Evolutionary conservation across 1,140 invertebrate genomes (phyloP).

Genomic region (Zaprionus tsacasi): DNA sequence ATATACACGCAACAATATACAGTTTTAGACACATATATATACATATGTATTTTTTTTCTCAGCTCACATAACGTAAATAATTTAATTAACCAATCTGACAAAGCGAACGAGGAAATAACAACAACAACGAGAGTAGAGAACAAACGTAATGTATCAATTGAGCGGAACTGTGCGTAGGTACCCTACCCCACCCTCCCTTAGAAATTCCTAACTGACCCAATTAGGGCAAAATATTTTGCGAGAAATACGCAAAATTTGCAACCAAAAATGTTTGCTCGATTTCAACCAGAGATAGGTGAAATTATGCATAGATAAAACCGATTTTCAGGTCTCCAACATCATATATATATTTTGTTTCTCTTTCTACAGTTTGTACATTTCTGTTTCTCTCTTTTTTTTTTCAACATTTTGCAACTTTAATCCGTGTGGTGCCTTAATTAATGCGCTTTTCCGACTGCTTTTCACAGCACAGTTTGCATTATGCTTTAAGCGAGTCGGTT

Average conservation of each 20-base stretch:
- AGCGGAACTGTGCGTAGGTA: conserved; percentile 10
- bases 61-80: conserved; percentile 58
- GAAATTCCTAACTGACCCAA: conserved; percentile 53
- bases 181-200: neutral
- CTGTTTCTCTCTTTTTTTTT: conserved; percentile 7
- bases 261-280: conserved; percentile 1
- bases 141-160: conserved; percentile 14
- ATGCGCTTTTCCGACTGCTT: conserved; percentile 19
- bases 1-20: conserved; percentile 44
- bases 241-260: neutral
- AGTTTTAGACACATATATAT: conserved; percentile 1
- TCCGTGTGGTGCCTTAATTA: conserved; percentile 39
- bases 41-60: neutral
- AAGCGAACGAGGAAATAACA: conserved; percentile 48
- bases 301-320: conserved; percentile 54
- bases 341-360: neutral
- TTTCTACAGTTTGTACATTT: neutral
- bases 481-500: conserved; percentile 13
- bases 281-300: conserved; percentile 32
- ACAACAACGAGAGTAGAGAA: neutral
- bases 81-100: conserved; percentile 76
- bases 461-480: conserved; percentile 25
- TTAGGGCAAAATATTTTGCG: conserved; percentile 58
- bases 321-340: conserved; percentile 24
- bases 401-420: conserved; percentile 39